phyloP scores from a whole-genome alignment of 2,888 invertebrate genomes.

The Caenorhabditis angaria region DNA sequence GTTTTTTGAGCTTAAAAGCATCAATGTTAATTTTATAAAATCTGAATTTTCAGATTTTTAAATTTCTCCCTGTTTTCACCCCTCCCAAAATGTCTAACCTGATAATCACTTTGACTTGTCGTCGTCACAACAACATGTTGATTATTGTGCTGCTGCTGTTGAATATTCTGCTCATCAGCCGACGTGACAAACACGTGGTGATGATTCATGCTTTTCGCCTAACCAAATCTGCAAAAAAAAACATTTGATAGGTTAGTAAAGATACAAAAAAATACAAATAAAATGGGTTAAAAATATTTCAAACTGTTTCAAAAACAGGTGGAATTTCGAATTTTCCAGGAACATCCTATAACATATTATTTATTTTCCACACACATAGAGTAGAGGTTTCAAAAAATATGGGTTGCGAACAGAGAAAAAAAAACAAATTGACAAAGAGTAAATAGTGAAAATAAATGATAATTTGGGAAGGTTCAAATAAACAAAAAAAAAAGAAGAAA shows the following conservation, averaged over 20 bases:
- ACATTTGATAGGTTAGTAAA: not conserved
- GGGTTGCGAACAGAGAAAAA: not conserved
- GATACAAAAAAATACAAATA: not conserved
- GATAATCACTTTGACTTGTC: not conserved
- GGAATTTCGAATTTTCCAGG: not conserved
- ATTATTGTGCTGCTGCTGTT: not conserved
- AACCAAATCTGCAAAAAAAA: not conserved
- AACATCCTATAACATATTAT: not conserved
- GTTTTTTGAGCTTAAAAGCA: too few species aligned
- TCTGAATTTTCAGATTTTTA: too few species aligned
- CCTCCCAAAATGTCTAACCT: not conserved
- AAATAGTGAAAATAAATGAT: not conserved
- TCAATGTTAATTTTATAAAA: too few species aligned
- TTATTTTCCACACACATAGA: not conserved
- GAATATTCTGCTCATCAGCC: slow-evolving; percentile 8
- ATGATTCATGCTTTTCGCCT: slow-evolving; percentile 2
- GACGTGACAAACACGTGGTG: slow-evolving; percentile 6
- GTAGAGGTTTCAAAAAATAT: not conserved
- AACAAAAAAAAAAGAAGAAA: slow-evolving; percentile 11
- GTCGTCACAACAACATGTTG: not conserved
- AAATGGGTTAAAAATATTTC: not conserved
- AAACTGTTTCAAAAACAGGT: slow-evolving; percentile 1
- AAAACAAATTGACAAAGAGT: not conserved
- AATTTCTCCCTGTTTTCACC: too few species aligned
- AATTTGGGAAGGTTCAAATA: slow-evolving; percentile 3